Evolutionary conservation across 2,113 vertebrate genomes (phyloP).

Genomic region (Periophthalmus modestus): DNA sequence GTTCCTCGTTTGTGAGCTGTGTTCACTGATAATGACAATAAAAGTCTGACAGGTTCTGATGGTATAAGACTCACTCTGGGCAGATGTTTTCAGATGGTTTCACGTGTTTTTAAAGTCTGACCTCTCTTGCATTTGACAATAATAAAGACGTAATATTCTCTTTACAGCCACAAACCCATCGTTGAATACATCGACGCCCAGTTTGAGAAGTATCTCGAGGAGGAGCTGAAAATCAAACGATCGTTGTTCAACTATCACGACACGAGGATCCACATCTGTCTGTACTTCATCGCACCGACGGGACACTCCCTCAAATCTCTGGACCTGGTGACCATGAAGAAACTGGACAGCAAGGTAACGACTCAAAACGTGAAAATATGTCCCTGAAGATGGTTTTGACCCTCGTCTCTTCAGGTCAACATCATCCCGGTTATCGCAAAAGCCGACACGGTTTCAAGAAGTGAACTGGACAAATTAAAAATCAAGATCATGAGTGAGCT

Average conservation of each 20-base stretch:
- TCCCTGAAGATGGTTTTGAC: background rate
- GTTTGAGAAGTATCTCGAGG: slow-evolving; percentile 95
- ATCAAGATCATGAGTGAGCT: slow-evolving; percentile 98
- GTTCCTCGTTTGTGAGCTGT: no score
- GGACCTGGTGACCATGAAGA: slow-evolving; percentile 97
- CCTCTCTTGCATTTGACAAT: background rate
- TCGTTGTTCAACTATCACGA: slow-evolving; percentile 91
- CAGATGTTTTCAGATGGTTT: background rate
- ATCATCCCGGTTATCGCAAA: slow-evolving; percentile 97
- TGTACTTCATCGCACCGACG: slow-evolving; percentile 94
- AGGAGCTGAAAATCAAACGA: slow-evolving; percentile 94
- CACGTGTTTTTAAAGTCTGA: no score
- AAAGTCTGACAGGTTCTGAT: background rate
- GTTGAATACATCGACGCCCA: slow-evolving; percentile 95
- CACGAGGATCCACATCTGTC: slow-evolving; percentile 91
- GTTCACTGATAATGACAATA: background rate
- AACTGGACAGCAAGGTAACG: slow-evolving; percentile 92
- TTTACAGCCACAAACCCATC: slow-evolving; percentile 92
- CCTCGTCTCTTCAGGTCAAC: slow-evolving; percentile 83
- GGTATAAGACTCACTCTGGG: background rate
- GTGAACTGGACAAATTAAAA: slow-evolving; percentile 94
- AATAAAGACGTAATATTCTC: background rate
- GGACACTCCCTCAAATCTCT: slow-evolving; percentile 95
- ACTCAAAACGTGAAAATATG: background rate
- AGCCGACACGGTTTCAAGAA: slow-evolving; percentile 94